Percentiles rank a stretch among this genome's conserved stretches.
Conservation (phyloP, 2,113 vertebrate species). For the Lates calcarifer region DNA sequence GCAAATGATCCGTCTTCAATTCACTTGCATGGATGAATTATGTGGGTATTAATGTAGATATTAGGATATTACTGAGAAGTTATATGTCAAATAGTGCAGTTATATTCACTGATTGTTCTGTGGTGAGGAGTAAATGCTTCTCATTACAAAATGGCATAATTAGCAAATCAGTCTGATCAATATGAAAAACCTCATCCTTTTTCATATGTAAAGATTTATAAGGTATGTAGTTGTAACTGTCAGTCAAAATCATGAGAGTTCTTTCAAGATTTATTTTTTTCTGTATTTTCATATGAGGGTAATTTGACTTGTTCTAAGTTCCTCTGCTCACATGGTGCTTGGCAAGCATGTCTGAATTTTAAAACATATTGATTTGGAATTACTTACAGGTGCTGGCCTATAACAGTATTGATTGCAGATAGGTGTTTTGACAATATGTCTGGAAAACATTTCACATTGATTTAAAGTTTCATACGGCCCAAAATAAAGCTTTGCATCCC, state of each 20-base stretch:
- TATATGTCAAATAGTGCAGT: conserved; percentile 1
- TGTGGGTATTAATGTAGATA: conserved; percentile 11
- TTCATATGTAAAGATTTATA: background rate
- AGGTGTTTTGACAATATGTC: conserved; percentile 55
- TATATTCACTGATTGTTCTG: background rate
- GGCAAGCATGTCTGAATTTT: conserved; percentile 50
- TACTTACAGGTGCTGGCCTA: conserved; percentile 56
- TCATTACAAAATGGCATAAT: background rate
- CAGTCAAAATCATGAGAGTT: conserved; percentile 16
- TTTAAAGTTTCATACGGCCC: conserved; percentile 51
- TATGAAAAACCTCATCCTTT: conserved; percentile 8
- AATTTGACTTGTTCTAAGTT: conserved; percentile 44
- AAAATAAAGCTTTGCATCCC: conserved; percentile 27
- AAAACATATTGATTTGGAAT: conserved; percentile 65
- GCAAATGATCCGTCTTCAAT: conserved; percentile 24
- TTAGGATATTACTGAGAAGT: background rate
- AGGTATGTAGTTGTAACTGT: background rate
- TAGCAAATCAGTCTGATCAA: conserved; percentile 22
- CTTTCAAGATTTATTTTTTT: background rate
- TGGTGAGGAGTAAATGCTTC: background rate
- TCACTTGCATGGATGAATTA: conserved; percentile 21
- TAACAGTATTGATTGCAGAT: conserved; percentile 53
- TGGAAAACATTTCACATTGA: conserved; percentile 63
- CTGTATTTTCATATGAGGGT: conserved; percentile 21
- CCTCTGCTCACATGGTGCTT: conserved; percentile 9